These are phyloP conservation scores for Istiophorus platypterus DNA, from an alignment of 2,113 vertebrate genomes.

Conservation along the genomic window DNA sequence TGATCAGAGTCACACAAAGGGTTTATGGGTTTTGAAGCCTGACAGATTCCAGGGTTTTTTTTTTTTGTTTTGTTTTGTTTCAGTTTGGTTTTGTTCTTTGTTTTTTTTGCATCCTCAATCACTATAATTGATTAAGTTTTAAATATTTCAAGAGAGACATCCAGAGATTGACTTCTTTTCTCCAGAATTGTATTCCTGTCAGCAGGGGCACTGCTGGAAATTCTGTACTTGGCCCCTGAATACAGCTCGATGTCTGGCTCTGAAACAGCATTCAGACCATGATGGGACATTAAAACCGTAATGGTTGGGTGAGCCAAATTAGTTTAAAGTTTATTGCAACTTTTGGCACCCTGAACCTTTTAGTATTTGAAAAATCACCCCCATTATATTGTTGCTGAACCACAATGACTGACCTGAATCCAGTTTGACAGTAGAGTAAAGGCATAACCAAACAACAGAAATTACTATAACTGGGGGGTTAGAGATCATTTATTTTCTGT, in stretches of 20 bases:
- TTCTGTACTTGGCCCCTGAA: not conserved
- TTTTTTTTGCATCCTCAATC: not conserved
- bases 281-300: slow-evolving; percentile 47
- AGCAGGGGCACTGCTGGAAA: not conserved
- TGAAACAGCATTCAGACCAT: slow-evolving; percentile 21
- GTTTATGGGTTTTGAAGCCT: not conserved
- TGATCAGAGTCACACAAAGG: not conserved
- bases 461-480: not conserved
- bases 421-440: not conserved
- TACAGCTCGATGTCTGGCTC: slow-evolving; percentile 23
- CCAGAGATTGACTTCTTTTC: not conserved
- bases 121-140: not conserved
- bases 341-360: slow-evolving; percentile 38
- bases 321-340: slow-evolving; percentile 38
- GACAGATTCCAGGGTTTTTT: not conserved
- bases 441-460: not conserved
- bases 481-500: not conserved
- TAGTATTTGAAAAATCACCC: slow-evolving; percentile 32
- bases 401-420: not conserved
- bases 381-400: slow-evolving; percentile 8
- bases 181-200: slow-evolving; percentile 11
- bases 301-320: slow-evolving; percentile 36
- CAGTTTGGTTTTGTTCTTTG: no score
- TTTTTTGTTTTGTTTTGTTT: no score
- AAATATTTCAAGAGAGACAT: not conserved